phyloP scores from a whole-genome alignment of 2,888 invertebrate genomes.

The Atherix ibis region DNA sequence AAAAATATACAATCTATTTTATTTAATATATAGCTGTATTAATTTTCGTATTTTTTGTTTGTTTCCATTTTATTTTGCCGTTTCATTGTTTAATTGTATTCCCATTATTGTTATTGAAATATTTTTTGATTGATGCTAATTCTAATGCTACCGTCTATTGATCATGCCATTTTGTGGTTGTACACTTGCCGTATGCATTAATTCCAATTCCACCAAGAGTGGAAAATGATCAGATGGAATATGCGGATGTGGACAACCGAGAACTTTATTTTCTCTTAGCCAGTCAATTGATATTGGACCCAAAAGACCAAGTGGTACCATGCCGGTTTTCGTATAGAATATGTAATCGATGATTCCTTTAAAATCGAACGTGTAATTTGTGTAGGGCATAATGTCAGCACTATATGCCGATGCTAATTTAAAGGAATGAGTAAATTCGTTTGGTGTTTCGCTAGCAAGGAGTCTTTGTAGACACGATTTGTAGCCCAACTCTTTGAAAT shows the following conservation, averaged over 20 bases:
- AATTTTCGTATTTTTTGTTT: conserved; percentile 2
- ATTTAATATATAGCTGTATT: no score
- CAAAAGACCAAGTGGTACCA: conserved; percentile 86
- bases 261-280: conserved; percentile 90
- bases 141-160: conserved; percentile 65
- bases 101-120: background rate
- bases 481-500: conserved; percentile 93
- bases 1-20: no score
- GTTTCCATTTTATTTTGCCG: background rate
- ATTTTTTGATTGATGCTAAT: no score
- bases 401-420: conserved; percentile 89
- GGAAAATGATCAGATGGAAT: conserved; percentile 95
- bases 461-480: conserved; percentile 81
- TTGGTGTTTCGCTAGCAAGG: conserved; percentile 66
- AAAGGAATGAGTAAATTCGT: conserved; percentile 91
- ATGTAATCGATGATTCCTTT: conserved; percentile 99
- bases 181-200: conserved; percentile 60
- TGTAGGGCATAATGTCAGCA: conserved; percentile 91
- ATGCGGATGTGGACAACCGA: conserved; percentile 95
- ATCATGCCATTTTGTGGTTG: conserved; percentile 64
- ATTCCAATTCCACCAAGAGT: conserved; percentile 76
- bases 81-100: background rate
- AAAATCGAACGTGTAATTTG: conserved; percentile 98
- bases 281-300: conserved; percentile 89
- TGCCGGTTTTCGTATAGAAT: conserved; percentile 90